Percentiles rank a stretch among this genome's conserved stretches.
Evolutionary conservation across 2,113 vertebrate species (phyloP).

Genomic region (Kryptolebias marmoratus): DNA sequence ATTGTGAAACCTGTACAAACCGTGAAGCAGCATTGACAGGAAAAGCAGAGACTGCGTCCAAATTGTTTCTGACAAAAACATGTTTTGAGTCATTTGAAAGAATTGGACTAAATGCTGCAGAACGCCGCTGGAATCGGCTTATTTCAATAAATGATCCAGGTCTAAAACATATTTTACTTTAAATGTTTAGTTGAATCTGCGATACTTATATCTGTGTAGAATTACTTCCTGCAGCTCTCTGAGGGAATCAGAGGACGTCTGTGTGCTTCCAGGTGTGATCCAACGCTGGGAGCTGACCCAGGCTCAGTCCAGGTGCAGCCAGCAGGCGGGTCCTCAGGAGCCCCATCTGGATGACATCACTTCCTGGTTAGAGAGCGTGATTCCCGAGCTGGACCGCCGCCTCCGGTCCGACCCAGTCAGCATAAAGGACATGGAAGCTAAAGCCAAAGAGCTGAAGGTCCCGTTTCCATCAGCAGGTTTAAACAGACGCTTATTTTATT

Average conservation of each 20-base stretch:
- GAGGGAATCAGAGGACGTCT: neutral
- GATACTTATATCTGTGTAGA: too few relatives aligned
- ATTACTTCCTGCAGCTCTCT: too few relatives aligned
- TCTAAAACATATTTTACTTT: too few relatives aligned
- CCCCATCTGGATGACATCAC: constrained; percentile 81
- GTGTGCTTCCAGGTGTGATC: constrained; percentile 82
- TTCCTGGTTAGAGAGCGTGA: constrained; percentile 84
- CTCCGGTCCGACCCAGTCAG: constrained; percentile 65
- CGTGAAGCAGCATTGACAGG: too few relatives aligned
- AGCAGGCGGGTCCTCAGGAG: constrained; percentile 69
- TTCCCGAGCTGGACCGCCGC: constrained; percentile 80
- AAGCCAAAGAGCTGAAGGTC: constrained; percentile 87
- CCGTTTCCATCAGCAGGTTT: neutral
- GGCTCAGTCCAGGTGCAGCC: constrained; percentile 83
- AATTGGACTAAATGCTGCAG: too few relatives aligned
- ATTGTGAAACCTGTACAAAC: too few relatives aligned
- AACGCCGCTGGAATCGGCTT: too few relatives aligned
- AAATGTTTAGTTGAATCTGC: too few relatives aligned
- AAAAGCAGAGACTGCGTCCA: too few relatives aligned
- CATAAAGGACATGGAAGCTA: constrained; percentile 77
- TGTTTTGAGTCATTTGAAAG: too few relatives aligned
- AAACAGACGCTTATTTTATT: neutral
- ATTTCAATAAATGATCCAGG: too few relatives aligned
- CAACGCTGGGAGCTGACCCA: constrained; percentile 91
- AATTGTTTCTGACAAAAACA: too few relatives aligned